Evolutionary conservation across 2,888 invertebrate species (phyloP).

Genomic region (Caenorhabditis angaria): DNA sequence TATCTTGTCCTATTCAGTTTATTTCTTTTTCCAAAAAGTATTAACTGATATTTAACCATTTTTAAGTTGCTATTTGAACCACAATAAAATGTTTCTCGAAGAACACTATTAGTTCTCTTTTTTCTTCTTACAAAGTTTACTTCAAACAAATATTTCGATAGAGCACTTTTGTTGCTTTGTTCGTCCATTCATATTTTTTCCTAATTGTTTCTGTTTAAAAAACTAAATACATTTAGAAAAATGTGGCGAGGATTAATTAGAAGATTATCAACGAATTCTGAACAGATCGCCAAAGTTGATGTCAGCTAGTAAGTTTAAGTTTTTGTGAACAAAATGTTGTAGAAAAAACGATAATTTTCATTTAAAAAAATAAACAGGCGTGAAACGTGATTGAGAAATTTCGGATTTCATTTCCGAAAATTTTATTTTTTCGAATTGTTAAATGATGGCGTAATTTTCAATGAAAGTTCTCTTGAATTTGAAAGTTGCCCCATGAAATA

Average conservation of each 20-base stretch:
- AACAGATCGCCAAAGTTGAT: slow-evolving; percentile 22
- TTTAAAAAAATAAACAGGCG: too few species aligned
- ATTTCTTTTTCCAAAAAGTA: background rate
- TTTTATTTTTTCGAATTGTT: too few species aligned
- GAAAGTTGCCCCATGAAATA: too few species aligned
- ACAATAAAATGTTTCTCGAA: background rate
- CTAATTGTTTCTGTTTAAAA: background rate
- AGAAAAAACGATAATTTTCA: too few species aligned
- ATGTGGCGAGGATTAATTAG: background rate
- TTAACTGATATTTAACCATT: background rate
- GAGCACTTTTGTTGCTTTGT: background rate
- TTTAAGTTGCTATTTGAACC: background rate
- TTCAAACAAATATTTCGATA: background rate
- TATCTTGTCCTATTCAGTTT: background rate
- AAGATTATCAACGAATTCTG: slow-evolving; percentile 14
- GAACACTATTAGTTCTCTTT: background rate
- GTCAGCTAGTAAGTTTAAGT: slow-evolving; percentile 29
- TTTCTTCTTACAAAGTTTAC: background rate
- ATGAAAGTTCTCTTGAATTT: too few species aligned
- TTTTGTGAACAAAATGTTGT: slow-evolving; percentile 3
- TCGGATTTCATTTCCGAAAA: background rate
- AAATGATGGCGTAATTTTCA: too few species aligned
- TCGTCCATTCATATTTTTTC: background rate
- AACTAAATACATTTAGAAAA: background rate
- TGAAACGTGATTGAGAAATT: too few species aligned